Conservation (phyloP, 2,888 invertebrate species). For the Chaetogeoica ovagalla region DNA sequence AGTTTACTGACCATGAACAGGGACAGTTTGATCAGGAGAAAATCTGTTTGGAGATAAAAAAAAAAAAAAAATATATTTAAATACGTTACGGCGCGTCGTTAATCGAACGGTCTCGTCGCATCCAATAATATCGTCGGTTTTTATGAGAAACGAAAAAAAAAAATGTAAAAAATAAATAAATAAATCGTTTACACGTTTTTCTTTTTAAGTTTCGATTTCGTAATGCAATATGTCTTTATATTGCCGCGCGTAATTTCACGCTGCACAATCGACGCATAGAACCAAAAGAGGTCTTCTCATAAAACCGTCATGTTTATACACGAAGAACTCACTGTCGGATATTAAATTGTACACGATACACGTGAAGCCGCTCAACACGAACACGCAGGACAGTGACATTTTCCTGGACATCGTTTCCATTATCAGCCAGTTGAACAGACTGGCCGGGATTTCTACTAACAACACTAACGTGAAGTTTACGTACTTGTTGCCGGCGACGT, state of each 20-base stretch:
- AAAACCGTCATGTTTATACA: too few species aligned
- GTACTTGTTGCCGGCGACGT: constrained; percentile 74
- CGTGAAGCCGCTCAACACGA: constrained; percentile 55
- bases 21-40: constrained; percentile 57
- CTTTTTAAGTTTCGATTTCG: too few species aligned
- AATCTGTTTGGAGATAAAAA: constrained; percentile 16
- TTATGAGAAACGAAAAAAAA: too few species aligned
- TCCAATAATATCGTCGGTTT: too few species aligned
- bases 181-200: too few species aligned
- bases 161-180: too few species aligned
- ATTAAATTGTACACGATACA: constrained; percentile 66
- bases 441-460: constrained; percentile 56
- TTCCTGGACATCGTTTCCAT: constrained; percentile 54
- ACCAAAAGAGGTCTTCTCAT: too few species aligned
- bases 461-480: constrained; percentile 67
- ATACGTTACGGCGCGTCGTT: too few species aligned
- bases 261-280: too few species aligned
- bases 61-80: neutral
- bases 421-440: constrained; percentile 55
- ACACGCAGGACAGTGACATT: constrained; percentile 26
- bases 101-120: too few species aligned
- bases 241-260: too few species aligned
- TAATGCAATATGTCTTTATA: too few species aligned
- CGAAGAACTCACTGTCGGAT: constrained; percentile 5
- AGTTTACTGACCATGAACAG: constrained; percentile 60